A percentile compares a stretch with the other conserved stretches of the same genome.
Evolutionary conservation across 2,888 invertebrate species (phyloP).

Genomic region (Ypsolopha sequella): DNA sequence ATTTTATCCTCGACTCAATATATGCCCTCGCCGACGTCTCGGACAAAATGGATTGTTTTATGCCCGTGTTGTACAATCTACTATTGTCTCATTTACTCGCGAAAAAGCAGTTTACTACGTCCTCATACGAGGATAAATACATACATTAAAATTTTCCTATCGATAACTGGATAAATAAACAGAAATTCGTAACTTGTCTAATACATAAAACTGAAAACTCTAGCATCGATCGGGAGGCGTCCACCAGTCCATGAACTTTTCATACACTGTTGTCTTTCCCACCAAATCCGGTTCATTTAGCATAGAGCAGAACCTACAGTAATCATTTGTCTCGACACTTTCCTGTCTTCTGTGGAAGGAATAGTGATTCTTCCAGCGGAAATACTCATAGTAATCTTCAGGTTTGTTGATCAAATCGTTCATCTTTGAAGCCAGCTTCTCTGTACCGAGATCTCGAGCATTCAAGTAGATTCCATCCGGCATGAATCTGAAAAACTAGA

Average conservation of each 20-base stretch:
- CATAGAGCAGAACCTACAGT: constrained; percentile 23
- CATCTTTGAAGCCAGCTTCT: constrained; percentile 20
- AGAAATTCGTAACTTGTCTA: no score
- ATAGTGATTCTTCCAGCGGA: constrained; percentile 30
- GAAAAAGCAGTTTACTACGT: no score
- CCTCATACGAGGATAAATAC: no score
- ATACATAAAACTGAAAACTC: no score
- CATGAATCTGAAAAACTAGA: constrained; percentile 21
- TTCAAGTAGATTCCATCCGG: constrained; percentile 26
- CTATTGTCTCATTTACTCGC: no score
- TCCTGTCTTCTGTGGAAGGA: constrained; percentile 16
- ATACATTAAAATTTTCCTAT: no score
- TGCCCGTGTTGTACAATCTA: no score
- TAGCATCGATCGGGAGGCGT: constrained; percentile 13
- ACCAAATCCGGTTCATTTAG: constrained; percentile 17
- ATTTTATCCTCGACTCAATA: no score
- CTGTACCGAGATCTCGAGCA: constrained; percentile 13
- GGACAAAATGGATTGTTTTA: no score
- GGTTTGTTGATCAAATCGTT: constrained; percentile 18
- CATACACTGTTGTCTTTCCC: constrained; percentile 12
- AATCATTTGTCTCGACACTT: constrained; percentile 18
- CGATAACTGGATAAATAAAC: no score
- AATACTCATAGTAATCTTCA: constrained; percentile 21
- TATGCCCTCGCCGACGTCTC: no score
- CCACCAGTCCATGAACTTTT: constrained; percentile 15